These are phyloP conservation scores for Pinctada fucata DNA, from an alignment of 2,888 invertebrate genomes.

Conservation along the genomic window DNA sequence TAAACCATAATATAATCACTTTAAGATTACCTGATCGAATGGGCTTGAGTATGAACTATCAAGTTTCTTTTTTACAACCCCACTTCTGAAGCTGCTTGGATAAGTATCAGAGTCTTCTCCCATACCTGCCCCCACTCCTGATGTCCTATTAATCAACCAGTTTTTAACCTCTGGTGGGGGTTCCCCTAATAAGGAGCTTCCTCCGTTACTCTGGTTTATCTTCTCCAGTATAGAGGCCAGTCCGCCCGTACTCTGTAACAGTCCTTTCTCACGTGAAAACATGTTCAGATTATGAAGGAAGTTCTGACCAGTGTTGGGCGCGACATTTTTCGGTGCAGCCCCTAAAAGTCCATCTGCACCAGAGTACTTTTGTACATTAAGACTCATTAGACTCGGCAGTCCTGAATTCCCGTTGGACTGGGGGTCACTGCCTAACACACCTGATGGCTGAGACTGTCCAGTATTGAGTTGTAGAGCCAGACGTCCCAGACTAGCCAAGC, in stretches of 20 bases:
- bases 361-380: not conserved
- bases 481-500: slow-evolving; percentile 64
- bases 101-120: no score
- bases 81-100: no score
- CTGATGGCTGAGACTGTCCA: slow-evolving; percentile 1
- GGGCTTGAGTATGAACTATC: no score
- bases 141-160: not conserved
- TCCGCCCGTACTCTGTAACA: not conserved
- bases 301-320: slow-evolving; percentile 4
- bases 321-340: slow-evolving; percentile 15
- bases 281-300: slow-evolving; percentile 21
- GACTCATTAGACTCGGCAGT: not conserved
- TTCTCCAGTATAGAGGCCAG: not conserved
- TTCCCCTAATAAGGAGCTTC: slow-evolving; percentile 22
- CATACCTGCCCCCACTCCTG: no score
- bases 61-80: no score
- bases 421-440: not conserved
- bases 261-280: not conserved
- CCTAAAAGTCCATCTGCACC: slow-evolving; percentile 17
- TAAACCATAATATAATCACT: no score
- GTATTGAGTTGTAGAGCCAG: slow-evolving; percentile 35
- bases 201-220: not conserved
- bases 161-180: slow-evolving; percentile 12
- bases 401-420: not conserved
- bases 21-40: no score